Evolutionary conservation across 2,888 invertebrate genomes (phyloP).

Genomic region (Helicoverpa assulta): DNA sequence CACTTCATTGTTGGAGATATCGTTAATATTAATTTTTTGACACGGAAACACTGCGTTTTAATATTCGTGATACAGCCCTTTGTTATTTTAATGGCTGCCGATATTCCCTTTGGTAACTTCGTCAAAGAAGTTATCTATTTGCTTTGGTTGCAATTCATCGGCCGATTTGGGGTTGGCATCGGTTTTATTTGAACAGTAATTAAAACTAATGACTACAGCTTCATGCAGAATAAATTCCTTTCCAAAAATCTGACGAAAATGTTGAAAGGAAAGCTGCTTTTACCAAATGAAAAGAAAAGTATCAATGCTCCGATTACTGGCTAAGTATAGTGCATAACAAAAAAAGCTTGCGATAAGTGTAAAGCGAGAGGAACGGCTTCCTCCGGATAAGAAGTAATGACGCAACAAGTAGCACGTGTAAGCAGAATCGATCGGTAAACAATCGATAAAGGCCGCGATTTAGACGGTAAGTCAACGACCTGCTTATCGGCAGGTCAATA

Average conservation of each 20-base stretch:
- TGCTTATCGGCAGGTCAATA: conserved; percentile 80
- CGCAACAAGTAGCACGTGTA: conserved; percentile 67
- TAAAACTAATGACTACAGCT: conserved; percentile 34
- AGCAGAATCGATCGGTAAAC: conserved; percentile 64
- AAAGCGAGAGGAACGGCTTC: conserved; percentile 28
- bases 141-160: conserved; percentile 51
- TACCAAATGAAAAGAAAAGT: neutral
- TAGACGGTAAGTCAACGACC: conserved; percentile 77
- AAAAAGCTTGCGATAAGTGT: conserved; percentile 26
- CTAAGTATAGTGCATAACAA: conserved; percentile 30
- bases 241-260: neutral
- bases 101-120: conserved; percentile 62
- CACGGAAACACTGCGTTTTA: conserved; percentile 85
- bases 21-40: conserved; percentile 90
- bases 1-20: conserved; percentile 88
- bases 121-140: conserved; percentile 56
- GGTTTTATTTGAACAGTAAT: conserved; percentile 26
- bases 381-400: conserved; percentile 52
- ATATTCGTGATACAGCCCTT: conserved; percentile 85
- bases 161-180: conserved; percentile 36
- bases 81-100: conserved; percentile 86
- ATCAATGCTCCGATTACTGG: neutral
- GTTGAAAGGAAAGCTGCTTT: neutral
- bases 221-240: neutral
- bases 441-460: conserved; percentile 69